phyloP scores from a whole-genome alignment of 2,113 vertebrate genomes.

The Halcyon malimbica region DNA sequence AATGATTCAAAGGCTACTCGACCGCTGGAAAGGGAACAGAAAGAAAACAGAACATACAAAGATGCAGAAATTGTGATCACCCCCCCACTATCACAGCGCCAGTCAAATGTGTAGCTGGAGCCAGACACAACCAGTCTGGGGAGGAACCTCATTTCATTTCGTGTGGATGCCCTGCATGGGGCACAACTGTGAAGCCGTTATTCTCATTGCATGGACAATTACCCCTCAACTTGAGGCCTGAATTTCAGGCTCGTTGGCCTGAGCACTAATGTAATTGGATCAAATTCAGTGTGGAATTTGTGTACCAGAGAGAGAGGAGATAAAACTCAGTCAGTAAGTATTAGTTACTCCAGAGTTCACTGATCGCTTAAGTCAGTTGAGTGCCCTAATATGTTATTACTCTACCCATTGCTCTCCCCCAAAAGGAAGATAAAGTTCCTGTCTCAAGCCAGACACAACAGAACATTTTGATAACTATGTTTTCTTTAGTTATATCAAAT shows the following conservation, averaged over 20 bases:
- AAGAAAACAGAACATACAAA: neutral
- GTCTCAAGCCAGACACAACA: neutral
- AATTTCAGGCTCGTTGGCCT: neutral
- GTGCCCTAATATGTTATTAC: neutral
- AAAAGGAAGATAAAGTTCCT: neutral
- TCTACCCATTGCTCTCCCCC: neutral
- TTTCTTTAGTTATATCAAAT: neutral
- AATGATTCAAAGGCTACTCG: neutral
- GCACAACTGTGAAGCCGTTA: neutral
- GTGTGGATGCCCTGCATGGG: neutral
- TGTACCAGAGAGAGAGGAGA: neutral
- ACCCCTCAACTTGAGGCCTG: neutral
- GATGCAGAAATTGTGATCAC: neutral
- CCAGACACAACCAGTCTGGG: neutral
- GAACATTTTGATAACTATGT: neutral
- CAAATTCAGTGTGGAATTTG: neutral
- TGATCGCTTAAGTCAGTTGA: neutral
- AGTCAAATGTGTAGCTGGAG: neutral
- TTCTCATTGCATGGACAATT: constrained; percentile 21
- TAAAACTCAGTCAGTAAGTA: neutral
- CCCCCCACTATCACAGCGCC: neutral
- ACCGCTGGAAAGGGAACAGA: neutral
- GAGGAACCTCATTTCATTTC: neutral
- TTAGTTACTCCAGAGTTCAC: constrained; percentile 24
- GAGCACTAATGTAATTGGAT: neutral